phyloP scores from a whole-genome alignment of 64 coral and sea anemone species.

The Porites lutea region DNA sequence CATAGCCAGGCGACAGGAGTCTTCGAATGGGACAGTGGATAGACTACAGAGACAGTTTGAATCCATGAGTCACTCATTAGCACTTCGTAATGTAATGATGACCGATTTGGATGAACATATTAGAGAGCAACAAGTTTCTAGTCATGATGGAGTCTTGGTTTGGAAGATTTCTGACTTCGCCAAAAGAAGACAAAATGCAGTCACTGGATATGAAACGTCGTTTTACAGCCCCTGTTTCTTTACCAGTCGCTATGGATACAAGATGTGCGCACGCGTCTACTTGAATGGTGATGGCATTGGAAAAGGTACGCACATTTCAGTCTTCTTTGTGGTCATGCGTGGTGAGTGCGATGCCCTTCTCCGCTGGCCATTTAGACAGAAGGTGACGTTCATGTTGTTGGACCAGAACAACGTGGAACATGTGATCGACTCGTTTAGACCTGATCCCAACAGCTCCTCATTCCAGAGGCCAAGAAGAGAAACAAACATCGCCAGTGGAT shows the following conservation, averaged over 20 bases:
- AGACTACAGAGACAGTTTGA: slow-evolving; percentile 39
- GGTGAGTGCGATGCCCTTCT: slow-evolving; percentile 28
- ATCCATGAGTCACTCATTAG: neutral
- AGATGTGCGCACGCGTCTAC: slow-evolving; percentile 44
- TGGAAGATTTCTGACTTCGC: slow-evolving; percentile 46
- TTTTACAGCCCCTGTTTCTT: slow-evolving; percentile 35
- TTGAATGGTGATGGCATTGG: slow-evolving; percentile 53
- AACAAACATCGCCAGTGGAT: slow-evolving; percentile 24
- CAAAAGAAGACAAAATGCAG: slow-evolving; percentile 7
- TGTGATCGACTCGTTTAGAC: slow-evolving; percentile 32
- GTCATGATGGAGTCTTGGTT: slow-evolving; percentile 28
- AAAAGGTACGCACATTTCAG: slow-evolving; percentile 35
- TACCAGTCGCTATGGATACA: slow-evolving; percentile 42
- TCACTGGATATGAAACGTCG: neutral
- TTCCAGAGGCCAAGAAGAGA: slow-evolving; percentile 42
- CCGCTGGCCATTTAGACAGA: slow-evolving; percentile 44
- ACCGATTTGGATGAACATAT: slow-evolving; percentile 31
- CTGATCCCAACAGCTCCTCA: slow-evolving; percentile 37
- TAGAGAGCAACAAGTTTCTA: slow-evolving; percentile 23
- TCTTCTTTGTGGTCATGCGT: slow-evolving; percentile 39
- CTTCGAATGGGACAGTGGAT: slow-evolving; percentile 20
- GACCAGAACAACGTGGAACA: slow-evolving; percentile 39
- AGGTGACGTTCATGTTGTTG: slow-evolving; percentile 17
- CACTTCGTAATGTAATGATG: neutral
- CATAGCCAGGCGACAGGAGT: slow-evolving; percentile 17